Percentiles rank a stretch among this genome's conserved stretches.
These are phyloP conservation scores for Epizoanthus fatuus DNA, from an alignment of 92 coral and sea anemone species.

Conservation along the genomic window DNA sequence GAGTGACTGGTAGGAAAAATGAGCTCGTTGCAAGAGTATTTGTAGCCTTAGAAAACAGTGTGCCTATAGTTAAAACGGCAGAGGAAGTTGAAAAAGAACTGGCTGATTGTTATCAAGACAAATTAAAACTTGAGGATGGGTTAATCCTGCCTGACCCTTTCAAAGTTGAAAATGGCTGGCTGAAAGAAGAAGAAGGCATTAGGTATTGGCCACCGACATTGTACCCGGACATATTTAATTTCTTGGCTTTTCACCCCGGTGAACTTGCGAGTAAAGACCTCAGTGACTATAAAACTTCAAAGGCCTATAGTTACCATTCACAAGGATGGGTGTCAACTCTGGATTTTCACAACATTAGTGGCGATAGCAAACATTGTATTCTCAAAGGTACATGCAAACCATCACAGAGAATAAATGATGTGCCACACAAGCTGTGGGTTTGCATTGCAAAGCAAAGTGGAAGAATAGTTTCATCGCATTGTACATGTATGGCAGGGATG, in stretches of 20 bases:
- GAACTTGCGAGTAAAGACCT: slow-evolving; percentile 52
- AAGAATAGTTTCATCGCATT: slow-evolving; percentile 45
- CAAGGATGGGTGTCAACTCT: slow-evolving; percentile 56
- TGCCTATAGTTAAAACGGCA: slow-evolving; percentile 52
- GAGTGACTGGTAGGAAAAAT: slow-evolving; percentile 54
- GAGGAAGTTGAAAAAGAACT: slow-evolving; percentile 53
- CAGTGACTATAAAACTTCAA: slow-evolving; percentile 45
- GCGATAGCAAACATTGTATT: slow-evolving; percentile 51
- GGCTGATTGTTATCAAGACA: slow-evolving; percentile 46
- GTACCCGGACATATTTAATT: slow-evolving; percentile 38
- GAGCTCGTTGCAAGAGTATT: slow-evolving; percentile 65
- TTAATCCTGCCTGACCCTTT: slow-evolving; percentile 54
- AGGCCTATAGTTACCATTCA: slow-evolving; percentile 55
- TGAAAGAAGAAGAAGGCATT: slow-evolving; percentile 50
- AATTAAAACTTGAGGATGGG: slow-evolving; percentile 33
- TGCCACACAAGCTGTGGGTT: slow-evolving; percentile 56
- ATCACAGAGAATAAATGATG: slow-evolving; percentile 58
- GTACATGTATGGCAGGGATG: slow-evolving; percentile 68
- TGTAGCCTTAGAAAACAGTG: slow-evolving; percentile 55
- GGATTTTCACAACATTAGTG: slow-evolving; percentile 41
- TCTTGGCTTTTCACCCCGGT: slow-evolving; percentile 51
- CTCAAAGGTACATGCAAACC: slow-evolving; percentile 62
- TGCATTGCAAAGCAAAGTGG: slow-evolving; percentile 54
- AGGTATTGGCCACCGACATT: slow-evolving; percentile 45
- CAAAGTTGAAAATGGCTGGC: slow-evolving; percentile 38